Base-by-base conservation (phyloP, 2,888 invertebrate genomes). In the Watsonalla cultraria region DNA sequence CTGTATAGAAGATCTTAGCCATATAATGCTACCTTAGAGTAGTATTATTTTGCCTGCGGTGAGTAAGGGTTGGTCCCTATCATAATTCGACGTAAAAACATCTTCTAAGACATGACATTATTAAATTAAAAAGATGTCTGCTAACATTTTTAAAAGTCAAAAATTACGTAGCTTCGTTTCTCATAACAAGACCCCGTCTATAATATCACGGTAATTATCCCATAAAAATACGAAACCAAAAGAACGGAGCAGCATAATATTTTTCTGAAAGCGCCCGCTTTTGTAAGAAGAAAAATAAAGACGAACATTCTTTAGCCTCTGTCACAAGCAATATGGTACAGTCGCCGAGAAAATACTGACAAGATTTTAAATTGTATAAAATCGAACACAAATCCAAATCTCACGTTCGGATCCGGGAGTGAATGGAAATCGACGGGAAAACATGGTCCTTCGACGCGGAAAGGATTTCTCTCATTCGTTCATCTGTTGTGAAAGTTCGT, bases 341-440 rank as follows among this genome's bases (percentile, higher is more conserved):
- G 2, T 42, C 42, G 11, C 46, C 15, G 2, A 15, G 11, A 24
- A 49, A 49, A 49, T 39, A 15, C 49, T 8, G 49, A 11, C 39
- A 54, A 50, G 59, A 56, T 52, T 61, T 60, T 55, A 59, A 63
- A 63, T 63, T 61, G 58, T 49, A 58, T 57, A 52, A 58, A 66
- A 62, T 62, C 59, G 58, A 54, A 63, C 63, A 60, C 61, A 57
- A 60, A 59, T 64, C 61, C 54, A 50, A 56, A 61, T 62, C 59
- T 59, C 54, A 58, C 58, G 57, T 62, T 55, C 49, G 53, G 55
- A 60, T 64, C 64, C 64, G 61, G 57, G 60, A 68, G 66, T 64
- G 71, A 75, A 77, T 78, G 74, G 70, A 78, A 80, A 77, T 81
- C 70, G 78, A 65, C 65, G 61, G 62, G 76, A 76, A 79, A 80